These are phyloP conservation scores for Plectus sambesii DNA, from an alignment of 1,140 invertebrate genomes.

Conservation along the genomic window DNA sequence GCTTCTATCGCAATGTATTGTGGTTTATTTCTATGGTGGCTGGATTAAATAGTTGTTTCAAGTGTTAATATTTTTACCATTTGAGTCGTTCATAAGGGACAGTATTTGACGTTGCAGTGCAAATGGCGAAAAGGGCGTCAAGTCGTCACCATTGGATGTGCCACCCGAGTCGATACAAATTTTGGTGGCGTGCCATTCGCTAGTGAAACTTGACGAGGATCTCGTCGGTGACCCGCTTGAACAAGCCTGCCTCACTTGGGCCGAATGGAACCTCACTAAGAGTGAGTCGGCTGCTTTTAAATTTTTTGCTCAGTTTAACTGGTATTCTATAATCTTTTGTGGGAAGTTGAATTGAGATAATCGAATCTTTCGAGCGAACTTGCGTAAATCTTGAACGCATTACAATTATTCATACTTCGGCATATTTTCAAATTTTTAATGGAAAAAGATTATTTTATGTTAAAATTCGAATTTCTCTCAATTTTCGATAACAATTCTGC, in stretches of 20 bases:
- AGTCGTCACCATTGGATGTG: constrained; percentile 56
- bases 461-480: no score
- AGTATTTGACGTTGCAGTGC: neutral
- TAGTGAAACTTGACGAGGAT: constrained; percentile 85
- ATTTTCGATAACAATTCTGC: no score
- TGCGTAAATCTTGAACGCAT: no score
- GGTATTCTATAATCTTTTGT: constrained; percentile 15
- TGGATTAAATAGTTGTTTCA: no score
- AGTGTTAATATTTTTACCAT: no score
- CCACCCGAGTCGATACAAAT: constrained; percentile 73
- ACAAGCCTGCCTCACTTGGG: constrained; percentile 84
- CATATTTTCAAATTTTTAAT: constrained; percentile 12
- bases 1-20: no score
- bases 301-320: constrained; percentile 2
- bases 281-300: constrained; percentile 47
- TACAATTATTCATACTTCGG: constrained; percentile 3
- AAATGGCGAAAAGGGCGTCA: constrained; percentile 54
- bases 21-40: no score
- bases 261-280: constrained; percentile 93
- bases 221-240: constrained; percentile 93
- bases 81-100: neutral
- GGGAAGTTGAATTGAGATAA: neutral
- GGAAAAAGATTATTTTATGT: no score
- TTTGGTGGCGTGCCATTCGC: constrained; percentile 84
- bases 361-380: neutral